Evolutionary conservation across 2,888 invertebrate genomes (phyloP).

Genomic region (Girardia tigrina): DNA sequence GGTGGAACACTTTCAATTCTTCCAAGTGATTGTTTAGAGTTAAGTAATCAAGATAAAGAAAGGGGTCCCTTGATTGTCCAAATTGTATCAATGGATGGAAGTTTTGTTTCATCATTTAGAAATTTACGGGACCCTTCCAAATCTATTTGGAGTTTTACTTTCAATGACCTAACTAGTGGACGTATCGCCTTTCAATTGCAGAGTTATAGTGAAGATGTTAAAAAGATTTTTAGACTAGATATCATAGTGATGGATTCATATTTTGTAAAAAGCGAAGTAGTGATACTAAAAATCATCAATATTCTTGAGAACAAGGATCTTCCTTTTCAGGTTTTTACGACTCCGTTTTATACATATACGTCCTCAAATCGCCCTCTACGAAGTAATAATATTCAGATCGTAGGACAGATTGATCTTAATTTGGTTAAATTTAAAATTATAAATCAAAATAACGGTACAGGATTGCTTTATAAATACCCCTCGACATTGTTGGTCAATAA

Average conservation of each 20-base stretch:
- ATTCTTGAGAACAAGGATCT: not conserved
- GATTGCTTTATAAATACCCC: not conserved
- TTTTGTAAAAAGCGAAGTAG: constrained; percentile 11
- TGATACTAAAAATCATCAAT: not conserved
- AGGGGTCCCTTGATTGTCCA: constrained; percentile 19
- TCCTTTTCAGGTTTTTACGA: constrained; percentile 21
- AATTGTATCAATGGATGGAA: constrained; percentile 15
- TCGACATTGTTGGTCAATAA: not conserved
- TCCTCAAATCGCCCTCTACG: not conserved
- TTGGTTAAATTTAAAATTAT: not conserved
- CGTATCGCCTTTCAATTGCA: constrained; percentile 31
- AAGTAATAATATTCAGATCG: constrained; percentile 25
- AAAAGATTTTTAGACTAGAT: not conserved
- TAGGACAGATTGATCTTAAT: constrained; percentile 19
- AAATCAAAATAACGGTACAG: not conserved
- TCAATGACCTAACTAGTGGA: constrained; percentile 28
- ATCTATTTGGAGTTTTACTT: constrained; percentile 27
- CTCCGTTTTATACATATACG: constrained; percentile 25
- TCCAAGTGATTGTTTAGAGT: constrained; percentile 32
- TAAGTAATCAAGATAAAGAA: constrained; percentile 24
- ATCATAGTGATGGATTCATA: constrained; percentile 25
- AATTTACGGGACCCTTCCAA: constrained; percentile 32
- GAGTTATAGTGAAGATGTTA: not conserved
- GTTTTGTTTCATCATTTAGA: constrained; percentile 24
- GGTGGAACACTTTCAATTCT: constrained; percentile 31